Percentiles rank a stretch among this genome's conserved stretches.
Conservation (phyloP, 2,113 vertebrate species). For the Phalacrocorax aristotelis region DNA sequence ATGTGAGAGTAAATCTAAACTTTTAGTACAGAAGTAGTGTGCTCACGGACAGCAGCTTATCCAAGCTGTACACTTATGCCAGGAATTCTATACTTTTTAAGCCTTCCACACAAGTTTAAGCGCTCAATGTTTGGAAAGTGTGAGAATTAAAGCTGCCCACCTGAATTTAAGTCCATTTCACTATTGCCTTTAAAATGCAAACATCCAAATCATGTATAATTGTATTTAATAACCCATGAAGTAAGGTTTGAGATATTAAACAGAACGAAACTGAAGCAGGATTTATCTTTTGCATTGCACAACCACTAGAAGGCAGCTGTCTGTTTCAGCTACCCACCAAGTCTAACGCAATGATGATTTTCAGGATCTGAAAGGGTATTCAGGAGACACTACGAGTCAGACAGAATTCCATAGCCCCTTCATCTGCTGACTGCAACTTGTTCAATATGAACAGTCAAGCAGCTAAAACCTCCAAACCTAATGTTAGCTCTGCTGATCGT, state of each 20-base stretch:
- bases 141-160: background rate
- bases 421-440: background rate
- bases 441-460: background rate
- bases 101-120: background rate
- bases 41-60: background rate
- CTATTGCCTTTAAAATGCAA: background rate
- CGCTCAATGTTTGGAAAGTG: background rate
- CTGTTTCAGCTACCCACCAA: background rate
- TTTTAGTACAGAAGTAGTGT: background rate
- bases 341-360: background rate
- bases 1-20: background rate
- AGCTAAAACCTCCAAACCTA: background rate
- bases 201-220: background rate
- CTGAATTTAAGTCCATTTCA: background rate
- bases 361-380: background rate
- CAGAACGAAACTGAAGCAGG: background rate
- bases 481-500: background rate
- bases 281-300: background rate
- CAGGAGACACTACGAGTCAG: background rate
- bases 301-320: constrained; percentile 5
- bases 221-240: background rate
- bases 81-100: background rate
- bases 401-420: background rate
- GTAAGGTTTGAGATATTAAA: background rate
- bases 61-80: background rate